These are phyloP conservation scores for Drosophila saltans DNA, from an alignment of 1,140 invertebrate species.

Conservation along the genomic window DNA sequence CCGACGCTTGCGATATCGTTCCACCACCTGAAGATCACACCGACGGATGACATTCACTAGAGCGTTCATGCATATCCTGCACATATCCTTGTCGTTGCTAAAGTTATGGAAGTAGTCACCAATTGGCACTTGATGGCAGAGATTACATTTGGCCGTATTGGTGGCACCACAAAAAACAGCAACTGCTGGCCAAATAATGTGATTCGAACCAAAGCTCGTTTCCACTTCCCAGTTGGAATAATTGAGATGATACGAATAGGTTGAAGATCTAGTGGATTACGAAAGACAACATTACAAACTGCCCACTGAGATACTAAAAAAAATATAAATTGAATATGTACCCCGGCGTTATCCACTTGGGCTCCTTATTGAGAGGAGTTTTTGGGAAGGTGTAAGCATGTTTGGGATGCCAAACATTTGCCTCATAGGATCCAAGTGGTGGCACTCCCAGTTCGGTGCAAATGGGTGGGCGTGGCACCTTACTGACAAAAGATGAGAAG, in stretches of 20 bases:
- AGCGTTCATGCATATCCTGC: constrained; percentile 60
- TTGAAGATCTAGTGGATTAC: constrained; percentile 45
- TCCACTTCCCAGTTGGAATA: constrained; percentile 52
- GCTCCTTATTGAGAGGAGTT: background rate
- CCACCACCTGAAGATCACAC: constrained; percentile 56
- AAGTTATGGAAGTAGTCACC: constrained; percentile 77
- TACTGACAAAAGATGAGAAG: constrained; percentile 68
- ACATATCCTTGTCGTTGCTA: constrained; percentile 68
- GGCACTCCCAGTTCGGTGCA: constrained; percentile 35
- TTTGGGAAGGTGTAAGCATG: constrained; percentile 49
- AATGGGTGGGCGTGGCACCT: constrained; percentile 54
- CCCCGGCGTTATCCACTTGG: constrained; percentile 70
- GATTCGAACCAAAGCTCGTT: constrained; percentile 53
- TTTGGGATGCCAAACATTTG: constrained; percentile 17
- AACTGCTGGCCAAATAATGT: constrained; percentile 64
- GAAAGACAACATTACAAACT: background rate
- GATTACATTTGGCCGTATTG: constrained; percentile 43
- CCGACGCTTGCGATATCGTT: constrained; percentile 45
- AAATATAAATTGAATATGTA: constrained; percentile 22
- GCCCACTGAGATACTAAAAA: background rate
- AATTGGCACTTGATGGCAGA: constrained; percentile 49
- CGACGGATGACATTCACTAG: constrained; percentile 40
- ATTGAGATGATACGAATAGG: constrained; percentile 52
- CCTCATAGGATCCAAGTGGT: constrained; percentile 59
- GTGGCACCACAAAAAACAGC: constrained; percentile 57